Base-by-base conservation (phyloP, 2,113 vertebrate species). In the Callipepla californica region DNA sequence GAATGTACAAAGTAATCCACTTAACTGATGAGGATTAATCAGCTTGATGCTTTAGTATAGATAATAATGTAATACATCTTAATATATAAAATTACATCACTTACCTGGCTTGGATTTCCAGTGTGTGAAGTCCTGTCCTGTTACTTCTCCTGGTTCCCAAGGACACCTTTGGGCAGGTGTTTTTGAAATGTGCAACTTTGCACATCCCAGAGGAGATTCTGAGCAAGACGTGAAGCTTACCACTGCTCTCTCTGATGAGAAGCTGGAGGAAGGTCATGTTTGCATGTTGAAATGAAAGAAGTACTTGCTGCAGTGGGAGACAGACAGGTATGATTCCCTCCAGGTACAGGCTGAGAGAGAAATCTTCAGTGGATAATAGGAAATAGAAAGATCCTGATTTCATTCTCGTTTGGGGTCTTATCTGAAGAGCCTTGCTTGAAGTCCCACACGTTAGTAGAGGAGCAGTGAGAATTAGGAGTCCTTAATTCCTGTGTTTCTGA, bases 131-230 rank as follows among this genome's bases (percentile, higher is more conserved):
- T 83, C 34, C 25, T 80, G 55, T 80, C 36, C 44, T 72, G 28
- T 30, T 44, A 9, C 47, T 81, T 79, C 21, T 70, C 21, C 26
- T 94, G 45, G 32, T 73, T 87, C 72, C 47, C 28, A 74, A 74
- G 57, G 51, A 65, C 50, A 74, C 21, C 85, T 87, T 80, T 74
- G 40, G 23, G 63, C 45, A 40, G 87, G 7, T 87, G 67, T 80
- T 91, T 91, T 89, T 90, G 72, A 90, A 95, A 80, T 70, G 26
- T 85, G 79, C 47, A 26, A 63, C 59, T 42, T 55, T 38, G 48
- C 50, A 85, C 50, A 16, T 90, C 89, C 42, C 47, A 74, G 63
- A 77, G 59, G 68, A 67, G 38, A 15, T 83, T 88, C 42, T 59
- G 72, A 80, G 57, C 28, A 72, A 42, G 19, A 80, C 74, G 20